Percentiles rank a stretch among this genome's conserved stretches.
These are phyloP conservation scores for Mya arenaria DNA, from an alignment of 1,140 invertebrate species.

Conservation along the genomic window DNA sequence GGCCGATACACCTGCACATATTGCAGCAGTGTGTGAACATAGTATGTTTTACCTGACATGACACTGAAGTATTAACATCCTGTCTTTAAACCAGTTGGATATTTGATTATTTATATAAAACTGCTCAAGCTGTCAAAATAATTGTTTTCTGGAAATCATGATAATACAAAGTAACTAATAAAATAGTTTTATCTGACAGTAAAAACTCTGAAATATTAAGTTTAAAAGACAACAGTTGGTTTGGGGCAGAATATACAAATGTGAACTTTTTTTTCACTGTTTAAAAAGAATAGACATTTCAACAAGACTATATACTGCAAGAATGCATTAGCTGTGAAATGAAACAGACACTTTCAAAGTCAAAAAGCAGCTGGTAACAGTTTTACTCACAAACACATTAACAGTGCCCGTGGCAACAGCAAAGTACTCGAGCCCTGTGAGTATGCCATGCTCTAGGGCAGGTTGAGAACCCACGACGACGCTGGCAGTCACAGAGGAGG, in stretches of 20 bases:
- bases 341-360: neutral
- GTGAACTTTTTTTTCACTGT: neutral
- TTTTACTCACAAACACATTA: neutral
- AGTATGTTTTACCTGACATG: neutral
- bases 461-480: constrained; percentile 1
- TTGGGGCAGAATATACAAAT: neutral
- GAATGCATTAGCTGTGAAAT: neutral
- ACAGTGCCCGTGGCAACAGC: neutral
- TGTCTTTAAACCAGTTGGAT: neutral
- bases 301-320: neutral
- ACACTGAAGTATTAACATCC: neutral
- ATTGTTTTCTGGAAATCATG: too few relatives aligned
- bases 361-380: neutral
- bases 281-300: neutral
- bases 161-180: too few relatives aligned
- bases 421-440: constrained; percentile 16
- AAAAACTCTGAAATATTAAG: neutral
- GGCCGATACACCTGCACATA: constrained; percentile 37
- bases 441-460: neutral
- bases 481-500: neutral
- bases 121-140: neutral
- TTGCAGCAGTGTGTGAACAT: too few relatives aligned
- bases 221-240: neutral
- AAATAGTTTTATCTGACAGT: too few relatives aligned
- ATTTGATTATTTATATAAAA: neutral